A percentile compares a stretch with the other conserved stretches of the same genome.
Evolutionary conservation across 1,140 invertebrate species (phyloP).

Genomic region (Leptonema lineaticorne): DNA sequence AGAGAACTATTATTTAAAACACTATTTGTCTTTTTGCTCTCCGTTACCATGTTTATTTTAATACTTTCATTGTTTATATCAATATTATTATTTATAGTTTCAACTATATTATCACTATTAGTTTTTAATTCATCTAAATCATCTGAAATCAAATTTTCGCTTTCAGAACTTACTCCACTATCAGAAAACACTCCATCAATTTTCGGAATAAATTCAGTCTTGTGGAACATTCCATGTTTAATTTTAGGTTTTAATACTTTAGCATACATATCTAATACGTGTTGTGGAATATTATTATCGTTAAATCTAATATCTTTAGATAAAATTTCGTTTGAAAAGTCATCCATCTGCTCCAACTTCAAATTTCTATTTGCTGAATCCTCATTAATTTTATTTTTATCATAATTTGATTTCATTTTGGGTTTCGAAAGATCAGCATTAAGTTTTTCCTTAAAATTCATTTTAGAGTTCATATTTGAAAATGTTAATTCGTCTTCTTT

Average conservation of each 20-base stretch:
- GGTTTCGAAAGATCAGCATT: no score
- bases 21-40: neutral
- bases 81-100: neutral
- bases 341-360: neutral
- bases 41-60: neutral
- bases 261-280: conserved; percentile 56
- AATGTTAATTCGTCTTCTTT: conserved; percentile 50
- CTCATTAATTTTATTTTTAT: conserved; percentile 21
- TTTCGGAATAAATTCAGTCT: conserved; percentile 49
- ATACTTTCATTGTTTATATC: neutral
- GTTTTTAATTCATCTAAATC: conserved; percentile 34
- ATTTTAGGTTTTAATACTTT: conserved; percentile 53
- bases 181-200: conserved; percentile 50
- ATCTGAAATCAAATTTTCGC: conserved; percentile 47
- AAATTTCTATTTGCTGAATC: neutral
- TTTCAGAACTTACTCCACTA: conserved; percentile 55
- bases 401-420: no score
- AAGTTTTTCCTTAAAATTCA: neutral
- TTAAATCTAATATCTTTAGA: neutral
- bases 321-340: neutral
- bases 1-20: neutral
- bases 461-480: conserved; percentile 6
- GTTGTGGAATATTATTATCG: conserved; percentile 45
- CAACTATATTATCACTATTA: neutral
- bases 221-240: conserved; percentile 35